Conservation (phyloP, 2,113 vertebrate species). For the Semicossyphus pulcher region DNA sequence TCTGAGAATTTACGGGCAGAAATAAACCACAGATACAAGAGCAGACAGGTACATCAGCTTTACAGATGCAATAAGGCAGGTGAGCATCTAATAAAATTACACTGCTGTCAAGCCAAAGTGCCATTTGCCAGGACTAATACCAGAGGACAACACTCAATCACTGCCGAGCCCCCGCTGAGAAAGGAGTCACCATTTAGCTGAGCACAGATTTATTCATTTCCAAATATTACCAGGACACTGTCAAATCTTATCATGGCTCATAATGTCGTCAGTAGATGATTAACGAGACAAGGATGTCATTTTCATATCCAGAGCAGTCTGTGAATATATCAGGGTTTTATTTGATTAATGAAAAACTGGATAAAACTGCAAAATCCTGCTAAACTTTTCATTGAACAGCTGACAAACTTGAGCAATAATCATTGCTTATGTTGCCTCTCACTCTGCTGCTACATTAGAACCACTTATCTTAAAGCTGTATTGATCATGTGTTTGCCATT, state of each 20-base stretch:
- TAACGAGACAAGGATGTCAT: neutral
- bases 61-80: slow-evolving; percentile 20
- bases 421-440: too few relatives aligned
- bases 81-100: slow-evolving; percentile 20
- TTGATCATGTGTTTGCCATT: neutral
- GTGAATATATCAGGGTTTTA: neutral
- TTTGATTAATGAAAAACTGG: slow-evolving; percentile 3
- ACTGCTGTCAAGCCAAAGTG: slow-evolving; percentile 19
- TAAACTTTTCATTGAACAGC: neutral
- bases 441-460: neutral
- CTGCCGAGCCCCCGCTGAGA: neutral
- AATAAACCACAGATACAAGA: neutral
- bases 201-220: slow-evolving; percentile 20
- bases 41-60: slow-evolving; percentile 1
- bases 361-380: neutral
- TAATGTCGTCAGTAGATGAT: neutral
- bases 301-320: slow-evolving; percentile 3
- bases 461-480: neutral
- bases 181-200: slow-evolving; percentile 5
- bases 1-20: slow-evolving; percentile 8
- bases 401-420: neutral
- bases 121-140: slow-evolving; percentile 11
- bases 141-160: slow-evolving; percentile 29
- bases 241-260: neutral
- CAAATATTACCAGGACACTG: slow-evolving; percentile 17